Base-by-base conservation (phyloP, 2,797 vertebrate species). In the Chelidonichthys spinosus region DNA sequence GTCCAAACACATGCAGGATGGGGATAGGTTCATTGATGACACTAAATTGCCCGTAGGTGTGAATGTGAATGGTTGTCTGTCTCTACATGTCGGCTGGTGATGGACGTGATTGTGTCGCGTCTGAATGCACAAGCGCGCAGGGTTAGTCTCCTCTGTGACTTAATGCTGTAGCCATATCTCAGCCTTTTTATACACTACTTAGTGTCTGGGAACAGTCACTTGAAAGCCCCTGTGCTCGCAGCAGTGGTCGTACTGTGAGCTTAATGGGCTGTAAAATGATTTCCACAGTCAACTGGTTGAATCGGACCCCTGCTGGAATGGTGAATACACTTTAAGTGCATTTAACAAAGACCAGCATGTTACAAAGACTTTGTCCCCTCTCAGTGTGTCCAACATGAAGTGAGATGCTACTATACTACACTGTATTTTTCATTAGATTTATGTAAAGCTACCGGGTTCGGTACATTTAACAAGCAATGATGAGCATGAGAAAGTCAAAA, bases 251-350 rank as follows among this genome's bases (percentile, higher is more conserved):
- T 49, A 39, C 74, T 78, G 79, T 61, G 68, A 76, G 58, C 10
- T 25, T 72, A 77, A 74, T 79, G 58, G 68, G 42, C 73, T 49
- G 50, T 55, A 40, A 61, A 69, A 82, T 69, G n/a, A 74, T 55
- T 72, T 70, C 39, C 40, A 43, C 56, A 60, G 55, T 78, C 50
- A 59, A 11, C 15, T 71, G 50, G 6, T 73, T 67, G 47, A 69
- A 66, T 67, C 33, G 15, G 46, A 36, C 49, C 37, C 53, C 54
- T 49, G 56, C 69, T 78, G 6, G 40, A 61, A 60, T 25, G 46
- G 1, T 10, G 52, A 6, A 46, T 14, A 17, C 58, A 78, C 11
- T 63, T 3, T 18, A 13, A 62, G 35, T 44, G 44, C 15, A 37
- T 74, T 58, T 18, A 18, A 63, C 40, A 64, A 81, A 70, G 66